Conservation (phyloP, 2,797 vertebrate species). For the Prunella strophiata region DNA sequence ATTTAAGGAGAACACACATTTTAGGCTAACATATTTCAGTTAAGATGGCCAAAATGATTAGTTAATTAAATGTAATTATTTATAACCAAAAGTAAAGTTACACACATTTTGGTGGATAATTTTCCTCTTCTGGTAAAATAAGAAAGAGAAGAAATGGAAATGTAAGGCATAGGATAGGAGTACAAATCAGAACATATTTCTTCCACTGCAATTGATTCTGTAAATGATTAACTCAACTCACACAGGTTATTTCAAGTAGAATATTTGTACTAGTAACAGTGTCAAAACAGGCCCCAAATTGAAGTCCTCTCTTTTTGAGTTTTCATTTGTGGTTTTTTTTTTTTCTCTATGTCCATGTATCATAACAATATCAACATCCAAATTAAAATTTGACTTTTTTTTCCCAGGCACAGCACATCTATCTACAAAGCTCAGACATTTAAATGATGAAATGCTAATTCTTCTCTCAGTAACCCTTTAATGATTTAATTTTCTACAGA, state of each 20-base stretch:
- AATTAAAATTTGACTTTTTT: not conserved
- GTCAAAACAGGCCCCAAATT: conserved; percentile 24
- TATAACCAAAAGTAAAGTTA: not conserved
- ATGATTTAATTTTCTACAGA: not conserved
- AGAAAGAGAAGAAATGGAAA: not conserved
- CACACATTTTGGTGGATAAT: not conserved
- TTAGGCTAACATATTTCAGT: not conserved
- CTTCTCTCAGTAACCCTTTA: not conserved
- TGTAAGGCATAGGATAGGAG: not conserved
- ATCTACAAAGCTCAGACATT: not conserved
- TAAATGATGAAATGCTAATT: not conserved
- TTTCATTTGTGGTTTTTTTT: not conserved
- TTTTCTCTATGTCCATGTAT: not conserved
- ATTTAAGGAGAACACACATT: not conserved
- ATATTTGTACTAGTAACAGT: conserved; percentile 32
- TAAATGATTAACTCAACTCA: conserved; percentile 25
- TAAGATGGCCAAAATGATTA: not conserved
- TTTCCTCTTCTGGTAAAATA: not conserved
- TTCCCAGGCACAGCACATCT: not conserved
- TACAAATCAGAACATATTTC: not conserved
- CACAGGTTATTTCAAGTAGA: not conserved
- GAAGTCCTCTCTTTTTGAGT: not conserved
- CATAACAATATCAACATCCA: not conserved
- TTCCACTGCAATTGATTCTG: not conserved
- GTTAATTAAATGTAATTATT: not conserved